Evolutionary conservation across 2,888 invertebrate species (phyloP), one percentile per base, ranked within the genome.

Genomic region (Ferdinandea cuprea): DNA sequence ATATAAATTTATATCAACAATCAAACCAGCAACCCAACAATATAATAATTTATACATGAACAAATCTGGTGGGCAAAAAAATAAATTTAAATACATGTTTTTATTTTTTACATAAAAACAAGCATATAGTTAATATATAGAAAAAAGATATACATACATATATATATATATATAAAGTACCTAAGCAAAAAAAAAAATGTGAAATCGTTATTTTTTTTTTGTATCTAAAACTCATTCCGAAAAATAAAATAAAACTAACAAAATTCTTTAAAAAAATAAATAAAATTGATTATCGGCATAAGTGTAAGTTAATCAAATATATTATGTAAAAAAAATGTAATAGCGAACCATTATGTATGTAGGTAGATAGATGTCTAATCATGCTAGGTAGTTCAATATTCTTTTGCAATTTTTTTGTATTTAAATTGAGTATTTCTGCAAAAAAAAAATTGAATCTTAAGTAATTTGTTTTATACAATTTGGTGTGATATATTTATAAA

Each of bases 191-290:
- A 37, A 35, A 11, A 30, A 40, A 28, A 40, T 15, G 17, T 65
- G 63, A 52, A 48, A 19, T n/a, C n/a, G n/a, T 19, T 54, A 46
- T 76, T 17, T 59, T 58, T 76, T 66, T 76, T 72, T 76, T 72
- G 72, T 71, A 66, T 56, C 58, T 56, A 52, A 71, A 76, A 81
- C 71, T 72, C 71, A 81, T 81, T 81, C 76, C 81, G 76, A 76
- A 30, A 19, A 25, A 52, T 42, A 3, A 7, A 46, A 9, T 4
- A 30, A 7, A 50, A 40, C 11, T 15, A 19, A 63, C 37, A 40
- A 58, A 30, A 9, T 25, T 15, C n/a, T 44, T 30, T n/a, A n/a
- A n/a, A n/a, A n/a, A 46, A 59, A 59, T 21, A 17, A 54, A 46
- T 35, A 9, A 44, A 44, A 44, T 65, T 54, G 13, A 69, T 48